Evolutionary conservation across 2,113 vertebrate genomes (phyloP).

Genomic region (Rhea americana): DNA sequence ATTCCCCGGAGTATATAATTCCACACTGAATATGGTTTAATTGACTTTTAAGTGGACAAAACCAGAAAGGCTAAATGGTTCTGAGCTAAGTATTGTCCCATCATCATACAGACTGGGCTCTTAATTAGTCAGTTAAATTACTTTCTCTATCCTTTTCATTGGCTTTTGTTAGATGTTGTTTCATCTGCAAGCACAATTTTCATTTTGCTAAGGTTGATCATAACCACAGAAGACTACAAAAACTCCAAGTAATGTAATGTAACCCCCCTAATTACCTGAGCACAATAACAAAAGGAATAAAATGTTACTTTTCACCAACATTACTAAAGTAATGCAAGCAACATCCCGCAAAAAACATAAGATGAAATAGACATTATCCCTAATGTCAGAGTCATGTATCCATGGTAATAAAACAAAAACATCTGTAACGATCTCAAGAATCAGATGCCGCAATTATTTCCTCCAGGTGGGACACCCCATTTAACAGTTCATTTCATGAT

Average conservation of each 20-base stretch:
- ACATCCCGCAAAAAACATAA: not conserved
- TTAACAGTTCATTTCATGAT: not conserved
- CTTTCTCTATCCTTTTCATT: constrained; percentile 19
- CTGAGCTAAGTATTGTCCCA: constrained; percentile 26
- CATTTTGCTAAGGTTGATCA: constrained; percentile 27
- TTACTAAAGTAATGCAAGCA: not conserved
- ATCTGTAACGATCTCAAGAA: not conserved
- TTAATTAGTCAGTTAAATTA: constrained; percentile 55
- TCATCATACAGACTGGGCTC: not conserved
- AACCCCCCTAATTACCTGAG: not conserved
- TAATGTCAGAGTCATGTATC: not conserved
- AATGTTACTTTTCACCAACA: not conserved
- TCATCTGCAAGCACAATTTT: constrained; percentile 20
- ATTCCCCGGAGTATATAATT: constrained; percentile 34
- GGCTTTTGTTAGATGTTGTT: constrained; percentile 17
- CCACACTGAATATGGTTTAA: constrained; percentile 25
- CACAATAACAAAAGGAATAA: constrained; percentile 5
- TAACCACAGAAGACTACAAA: constrained; percentile 6
- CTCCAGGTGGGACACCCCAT: not conserved
- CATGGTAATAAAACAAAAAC: not conserved
- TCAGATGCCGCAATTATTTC: not conserved
- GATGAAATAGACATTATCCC: not conserved
- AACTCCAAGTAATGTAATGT: not conserved
- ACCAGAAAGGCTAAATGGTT: constrained; percentile 37
- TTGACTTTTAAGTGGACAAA: constrained; percentile 50